Conservation (phyloP, 2,888 invertebrate genomes). For the Diploptera punctata region DNA sequence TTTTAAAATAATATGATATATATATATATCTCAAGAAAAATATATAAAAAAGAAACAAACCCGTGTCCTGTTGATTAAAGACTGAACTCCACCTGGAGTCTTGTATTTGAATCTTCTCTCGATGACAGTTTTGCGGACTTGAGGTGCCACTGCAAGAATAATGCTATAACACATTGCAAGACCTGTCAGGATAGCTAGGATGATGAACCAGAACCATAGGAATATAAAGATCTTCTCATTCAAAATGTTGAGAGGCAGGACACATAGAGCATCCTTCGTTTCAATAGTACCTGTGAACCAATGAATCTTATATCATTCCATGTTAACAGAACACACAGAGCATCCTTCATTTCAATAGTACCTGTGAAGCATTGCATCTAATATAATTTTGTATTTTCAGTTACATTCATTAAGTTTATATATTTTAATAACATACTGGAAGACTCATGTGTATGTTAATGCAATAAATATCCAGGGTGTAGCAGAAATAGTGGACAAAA, state of each 20-base stretch:
- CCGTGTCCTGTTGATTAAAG: too few species aligned
- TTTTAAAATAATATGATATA: too few species aligned
- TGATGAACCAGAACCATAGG: slow-evolving; percentile 91
- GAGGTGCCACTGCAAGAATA: slow-evolving; percentile 78
- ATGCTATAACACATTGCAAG: slow-evolving; percentile 81
- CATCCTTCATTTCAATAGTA: slow-evolving; percentile 81
- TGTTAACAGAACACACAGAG: slow-evolving; percentile 85
- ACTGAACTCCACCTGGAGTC: slow-evolving; percentile 52
- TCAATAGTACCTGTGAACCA: slow-evolving; percentile 74
- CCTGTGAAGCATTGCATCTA: too few species aligned
- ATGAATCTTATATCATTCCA: too few species aligned
- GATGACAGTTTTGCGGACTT: slow-evolving; percentile 79
- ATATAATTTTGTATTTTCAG: too few species aligned
- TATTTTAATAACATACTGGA: too few species aligned
- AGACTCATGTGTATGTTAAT: too few species aligned
- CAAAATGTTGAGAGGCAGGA: slow-evolving; percentile 85
- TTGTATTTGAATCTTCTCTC: slow-evolving; percentile 80
- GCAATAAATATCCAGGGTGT: too few species aligned
- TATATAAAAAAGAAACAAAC: too few species aligned
- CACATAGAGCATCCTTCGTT: slow-evolving; percentile 83
- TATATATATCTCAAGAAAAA: too few species aligned
- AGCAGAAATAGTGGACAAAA: too few species aligned
- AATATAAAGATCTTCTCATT: slow-evolving; percentile 94
- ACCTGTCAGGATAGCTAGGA: slow-evolving; percentile 74
- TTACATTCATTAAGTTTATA: too few species aligned